Evolutionary conservation across 2,113 vertebrate species (phyloP), one percentile per base, ranked within the genome.

Genomic region (Mastomys natalensis): DNA sequence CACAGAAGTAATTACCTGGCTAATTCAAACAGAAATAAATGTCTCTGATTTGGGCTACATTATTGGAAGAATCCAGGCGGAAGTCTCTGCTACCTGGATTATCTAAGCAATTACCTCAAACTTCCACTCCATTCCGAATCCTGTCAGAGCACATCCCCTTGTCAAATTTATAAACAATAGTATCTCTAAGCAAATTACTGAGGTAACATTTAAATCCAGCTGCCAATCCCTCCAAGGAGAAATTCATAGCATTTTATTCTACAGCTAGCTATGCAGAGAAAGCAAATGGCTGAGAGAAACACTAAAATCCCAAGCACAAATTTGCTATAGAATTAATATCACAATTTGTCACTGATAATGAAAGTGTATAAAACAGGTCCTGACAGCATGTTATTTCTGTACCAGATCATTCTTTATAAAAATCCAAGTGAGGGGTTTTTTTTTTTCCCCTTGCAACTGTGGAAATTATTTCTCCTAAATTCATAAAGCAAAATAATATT

Each of bases 261-360:
- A 98, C 87, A 97, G 4, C 0, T 55, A 98, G 97, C 95, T 95
- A 93, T 88, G 93, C 95, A 93, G 86, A 96, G 87, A 97, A 87
- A 81, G 97, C 97, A 97, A 97, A 97, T 93, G 96, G 87, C 77
- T 98, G 81, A 97, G 78, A 96, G 95, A 98, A 98, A 98, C 95
- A 94, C 87, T 94, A 98, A 93, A 98, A 98, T 93, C 76, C 92
- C 92, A 70, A 97, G 95, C 95, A 95, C 84, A 98, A 98, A 98
- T 98, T 98, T 98, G 97, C 98, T 96, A 97, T 95, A 97, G 98
- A 98, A 98, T 98, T 98, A 97, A 97, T 97, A 98, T 98, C 96
- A 98, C 97, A 98, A 98, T 98, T 98, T 98, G 97, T 98, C 97
- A 96, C 97, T 98, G 98, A 98, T 98, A 98, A 98, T 97, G 98